Conservation (phyloP, 1,140 invertebrate species). For the Diabrotica undecimpunctata region DNA sequence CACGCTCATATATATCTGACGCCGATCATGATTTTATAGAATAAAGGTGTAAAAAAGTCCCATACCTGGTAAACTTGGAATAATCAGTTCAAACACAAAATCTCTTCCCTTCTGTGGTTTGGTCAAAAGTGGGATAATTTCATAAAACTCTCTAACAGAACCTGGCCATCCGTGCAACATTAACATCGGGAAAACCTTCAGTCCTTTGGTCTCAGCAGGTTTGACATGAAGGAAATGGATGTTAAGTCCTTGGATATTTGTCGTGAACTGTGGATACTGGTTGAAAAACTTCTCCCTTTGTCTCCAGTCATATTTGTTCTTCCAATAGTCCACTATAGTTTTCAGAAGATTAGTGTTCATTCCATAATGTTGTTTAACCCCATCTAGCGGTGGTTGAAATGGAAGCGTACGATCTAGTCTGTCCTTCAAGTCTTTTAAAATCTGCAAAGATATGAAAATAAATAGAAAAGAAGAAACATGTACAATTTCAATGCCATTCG, state of each 20-base stretch:
- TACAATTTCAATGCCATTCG: not conserved
- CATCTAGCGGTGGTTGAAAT: slow-evolving; percentile 61
- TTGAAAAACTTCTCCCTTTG: slow-evolving; percentile 66
- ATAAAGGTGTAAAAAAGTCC: too few relatives aligned
- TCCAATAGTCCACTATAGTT: slow-evolving; percentile 74
- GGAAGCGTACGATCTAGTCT: slow-evolving; percentile 55
- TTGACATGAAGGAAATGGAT: slow-evolving; percentile 72
- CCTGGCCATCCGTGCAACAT: slow-evolving; percentile 90
- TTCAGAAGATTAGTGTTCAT: slow-evolving; percentile 68
- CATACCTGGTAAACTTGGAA: slow-evolving; percentile 63
- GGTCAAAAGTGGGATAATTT: slow-evolving; percentile 71
- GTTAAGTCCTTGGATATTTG: slow-evolving; percentile 67
- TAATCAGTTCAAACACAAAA: slow-evolving; percentile 76
- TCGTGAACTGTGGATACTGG: slow-evolving; percentile 67
- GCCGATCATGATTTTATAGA: too few relatives aligned
- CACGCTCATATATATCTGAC: too few relatives aligned
- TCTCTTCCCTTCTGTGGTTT: slow-evolving; percentile 53
- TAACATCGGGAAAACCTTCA: slow-evolving; percentile 66
- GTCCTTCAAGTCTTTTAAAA: slow-evolving; percentile 58
- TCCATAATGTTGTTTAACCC: slow-evolving; percentile 70
- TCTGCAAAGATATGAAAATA: slow-evolving; percentile 44
- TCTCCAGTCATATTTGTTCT: slow-evolving; percentile 70
- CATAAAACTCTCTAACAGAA: slow-evolving; percentile 80
- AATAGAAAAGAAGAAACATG: not conserved
- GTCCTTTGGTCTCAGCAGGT: slow-evolving; percentile 52